These are phyloP conservation scores for Plagodis pulveraria DNA, from an alignment of 2,888 invertebrate species.

Conservation along the genomic window DNA sequence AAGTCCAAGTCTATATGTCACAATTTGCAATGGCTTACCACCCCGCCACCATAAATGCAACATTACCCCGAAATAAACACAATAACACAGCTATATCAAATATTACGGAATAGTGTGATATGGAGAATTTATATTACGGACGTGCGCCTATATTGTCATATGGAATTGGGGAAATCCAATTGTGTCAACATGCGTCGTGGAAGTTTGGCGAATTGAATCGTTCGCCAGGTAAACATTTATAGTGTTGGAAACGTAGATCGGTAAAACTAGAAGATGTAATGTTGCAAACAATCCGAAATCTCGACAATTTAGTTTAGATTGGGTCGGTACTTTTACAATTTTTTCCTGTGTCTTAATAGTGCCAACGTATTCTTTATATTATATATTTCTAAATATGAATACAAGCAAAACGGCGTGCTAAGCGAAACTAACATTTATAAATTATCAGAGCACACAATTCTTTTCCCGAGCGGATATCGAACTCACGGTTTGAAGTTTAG, in stretches of 20 bases:
- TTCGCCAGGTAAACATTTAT: slow-evolving; percentile 64
- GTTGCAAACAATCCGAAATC: background rate
- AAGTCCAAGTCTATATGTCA: background rate
- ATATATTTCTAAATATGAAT: no score
- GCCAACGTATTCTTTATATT: no score
- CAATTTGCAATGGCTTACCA: background rate
- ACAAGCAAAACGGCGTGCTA: no score
- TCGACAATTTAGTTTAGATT: no score
- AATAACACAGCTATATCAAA: slow-evolving; percentile 34
- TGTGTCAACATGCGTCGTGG: slow-evolving; percentile 57
- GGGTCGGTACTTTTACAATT: no score
- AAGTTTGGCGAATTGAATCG: slow-evolving; percentile 67
- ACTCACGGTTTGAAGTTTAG: no score
- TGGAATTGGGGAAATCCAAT: slow-evolving; percentile 71
- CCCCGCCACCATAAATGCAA: slow-evolving; percentile 6
- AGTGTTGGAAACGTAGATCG: slow-evolving; percentile 43
- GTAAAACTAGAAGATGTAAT: slow-evolving; percentile 8
- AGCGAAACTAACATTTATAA: no score
- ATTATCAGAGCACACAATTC: no score
- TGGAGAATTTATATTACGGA: slow-evolving; percentile 56
- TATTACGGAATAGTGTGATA: slow-evolving; percentile 31
- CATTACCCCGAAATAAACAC: background rate
- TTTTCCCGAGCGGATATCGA: no score
- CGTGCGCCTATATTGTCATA: slow-evolving; percentile 59
- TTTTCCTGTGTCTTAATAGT: no score